Percentiles rank a stretch among this genome's conserved stretches.
Conservation (phyloP, 2,888 invertebrate species). For the Melanostoma scalare region DNA sequence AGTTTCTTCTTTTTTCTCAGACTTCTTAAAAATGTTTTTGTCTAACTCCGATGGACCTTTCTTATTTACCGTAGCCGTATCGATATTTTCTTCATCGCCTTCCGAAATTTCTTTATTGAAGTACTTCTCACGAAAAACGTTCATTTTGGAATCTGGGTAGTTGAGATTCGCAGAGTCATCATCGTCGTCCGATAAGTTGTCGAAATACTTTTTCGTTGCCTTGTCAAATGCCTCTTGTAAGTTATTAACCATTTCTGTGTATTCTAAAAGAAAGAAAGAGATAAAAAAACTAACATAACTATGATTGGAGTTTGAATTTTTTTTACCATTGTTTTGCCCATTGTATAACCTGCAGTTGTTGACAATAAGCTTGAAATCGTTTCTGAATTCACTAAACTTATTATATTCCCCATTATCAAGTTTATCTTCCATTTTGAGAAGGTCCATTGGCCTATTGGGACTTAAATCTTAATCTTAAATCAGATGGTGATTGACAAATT, state of each 20-base stretch:
- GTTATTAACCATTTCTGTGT: conserved; percentile 93
- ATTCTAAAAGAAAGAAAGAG: conserved; percentile 84
- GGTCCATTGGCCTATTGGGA: conserved; percentile 89
- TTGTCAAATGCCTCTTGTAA: conserved; percentile 91
- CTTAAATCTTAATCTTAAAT: too few relatives aligned
- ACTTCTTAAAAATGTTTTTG: conserved; percentile 42
- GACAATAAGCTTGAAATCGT: conserved; percentile 95
- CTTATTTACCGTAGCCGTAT: conserved; percentile 1
- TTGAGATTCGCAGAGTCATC: conserved; percentile 90
- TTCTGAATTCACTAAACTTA: conserved; percentile 90
- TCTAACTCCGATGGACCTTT: conserved; percentile 26
- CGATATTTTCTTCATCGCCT: conserved; percentile 75
- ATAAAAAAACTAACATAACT: too few relatives aligned
- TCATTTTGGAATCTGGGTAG: conserved; percentile 83
- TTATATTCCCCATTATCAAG: conserved; percentile 91
- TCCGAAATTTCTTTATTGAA: conserved; percentile 78
- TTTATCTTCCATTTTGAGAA: conserved; percentile 93
- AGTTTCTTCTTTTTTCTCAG: conserved; percentile 79
- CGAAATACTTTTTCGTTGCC: conserved; percentile 91
- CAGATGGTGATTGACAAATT: background rate
- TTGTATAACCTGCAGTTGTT: conserved; percentile 96
- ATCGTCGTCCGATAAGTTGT: conserved; percentile 91
- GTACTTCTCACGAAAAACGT: conserved; percentile 82
- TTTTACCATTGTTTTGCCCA: conserved; percentile 94
- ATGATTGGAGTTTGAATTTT: too few relatives aligned